These are phyloP conservation scores for Arizona elegans DNA, from an alignment of 2,113 vertebrate genomes.

Conservation along the genomic window DNA sequence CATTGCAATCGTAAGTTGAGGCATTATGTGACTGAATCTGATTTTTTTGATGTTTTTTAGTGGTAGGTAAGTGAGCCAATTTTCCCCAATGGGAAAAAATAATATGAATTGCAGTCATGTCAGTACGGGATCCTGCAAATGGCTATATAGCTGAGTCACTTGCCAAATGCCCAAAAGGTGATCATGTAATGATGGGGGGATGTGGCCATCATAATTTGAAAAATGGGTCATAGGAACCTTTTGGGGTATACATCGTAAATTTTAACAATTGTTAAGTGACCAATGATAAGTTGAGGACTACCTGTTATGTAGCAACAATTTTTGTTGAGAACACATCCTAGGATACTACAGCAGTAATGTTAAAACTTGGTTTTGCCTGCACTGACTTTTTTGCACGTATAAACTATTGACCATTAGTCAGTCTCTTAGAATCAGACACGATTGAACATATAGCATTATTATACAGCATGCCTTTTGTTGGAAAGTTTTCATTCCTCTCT, in stretches of 20 bases:
- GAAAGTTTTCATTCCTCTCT: background rate
- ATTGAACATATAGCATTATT: background rate
- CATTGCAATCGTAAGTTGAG: background rate
- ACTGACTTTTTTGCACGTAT: background rate
- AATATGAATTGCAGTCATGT: background rate
- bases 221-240: background rate
- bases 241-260: background rate
- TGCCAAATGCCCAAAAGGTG: background rate
- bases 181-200: background rate
- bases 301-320: background rate
- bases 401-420: background rate
- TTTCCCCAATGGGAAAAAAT: background rate
- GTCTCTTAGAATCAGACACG: background rate
- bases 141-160: background rate
- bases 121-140: background rate
- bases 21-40: background rate
- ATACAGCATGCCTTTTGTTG: background rate
- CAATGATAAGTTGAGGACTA: background rate
- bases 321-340: background rate
- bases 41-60: background rate
- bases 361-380: background rate
- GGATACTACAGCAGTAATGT: background rate
- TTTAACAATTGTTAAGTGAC: background rate
- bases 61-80: background rate
- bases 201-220: background rate